Evolutionary conservation across 2,797 vertebrate genomes (phyloP), one percentile per base, ranked within the genome.

Genomic region (Holocentrus rufus): DNA sequence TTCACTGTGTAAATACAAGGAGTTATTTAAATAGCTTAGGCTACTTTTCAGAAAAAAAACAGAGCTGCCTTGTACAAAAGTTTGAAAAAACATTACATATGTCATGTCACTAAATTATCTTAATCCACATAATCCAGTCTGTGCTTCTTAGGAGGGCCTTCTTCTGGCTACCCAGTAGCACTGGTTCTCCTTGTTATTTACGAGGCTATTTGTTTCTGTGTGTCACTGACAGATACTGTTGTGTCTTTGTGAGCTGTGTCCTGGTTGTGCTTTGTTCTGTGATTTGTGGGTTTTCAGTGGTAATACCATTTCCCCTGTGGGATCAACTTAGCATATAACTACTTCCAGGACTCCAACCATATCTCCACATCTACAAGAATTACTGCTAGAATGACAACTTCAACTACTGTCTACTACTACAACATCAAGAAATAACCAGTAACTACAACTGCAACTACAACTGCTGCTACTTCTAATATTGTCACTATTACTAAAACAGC

Each of bases 31-130:
- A n/a, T 10, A 27, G 53, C 2, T 55, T 3, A 7, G 13, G 22
- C 14, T 11, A 25, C 52, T 54, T 55, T 5, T 22, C 47, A 36
- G 42, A 46, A 62, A 27, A 39, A 62, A 46, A 15, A 62, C n/a
- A 50, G 5, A 50, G 47, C 18, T 50, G n/a, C 47, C 7, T 7
- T 50, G 47, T 20, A 20, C 18, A n/a, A 50, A 50, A 20, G n/a
- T 50, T n/a, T 9, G 47, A 50, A 50, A 20, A 20, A 50, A 2
- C 46, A 20, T 6, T 34, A 6, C 15, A 57, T 34, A n/a, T 57
- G 9, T 57, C 36, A 27, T 6, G n/a, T 54, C 34, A 57, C 55
- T 56, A 34, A 31, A 57, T 57, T n/a, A 57, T 57, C 30, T 31
- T 57, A 31, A 34, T 6, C 31, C 31, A 6, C 30, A n/a, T 18